A percentile compares a stretch with the other conserved stretches of the same genome.
phyloP scores from a whole-genome alignment of 2,113 vertebrate genomes.

The Strix aluco region DNA sequence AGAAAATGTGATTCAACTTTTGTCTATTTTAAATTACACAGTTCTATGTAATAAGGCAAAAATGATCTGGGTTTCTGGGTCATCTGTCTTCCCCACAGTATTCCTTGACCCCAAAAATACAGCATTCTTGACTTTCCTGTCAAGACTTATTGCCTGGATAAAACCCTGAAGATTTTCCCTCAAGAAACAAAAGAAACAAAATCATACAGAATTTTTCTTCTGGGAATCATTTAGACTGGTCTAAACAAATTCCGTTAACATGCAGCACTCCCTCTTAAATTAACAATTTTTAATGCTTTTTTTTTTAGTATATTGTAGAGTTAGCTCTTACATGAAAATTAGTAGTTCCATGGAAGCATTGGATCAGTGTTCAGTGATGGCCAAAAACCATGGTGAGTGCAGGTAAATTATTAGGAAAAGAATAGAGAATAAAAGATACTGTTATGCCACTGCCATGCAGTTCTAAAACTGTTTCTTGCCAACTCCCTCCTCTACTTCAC shows the following conservation, averaged over 20 bases:
- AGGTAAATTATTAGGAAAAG: background rate
- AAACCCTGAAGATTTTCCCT: background rate
- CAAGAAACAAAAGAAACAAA: background rate
- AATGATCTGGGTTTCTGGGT: background rate
- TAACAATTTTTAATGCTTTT: background rate
- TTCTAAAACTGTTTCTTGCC: background rate
- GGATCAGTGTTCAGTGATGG: background rate
- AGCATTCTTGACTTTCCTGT: background rate
- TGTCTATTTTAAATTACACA: background rate
- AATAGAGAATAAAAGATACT: background rate
- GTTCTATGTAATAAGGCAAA: background rate
- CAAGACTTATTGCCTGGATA: background rate
- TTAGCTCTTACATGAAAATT: background rate
- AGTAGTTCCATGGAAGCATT: background rate
- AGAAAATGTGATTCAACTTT: background rate
- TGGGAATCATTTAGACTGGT: background rate
- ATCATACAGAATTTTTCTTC: accelerated
- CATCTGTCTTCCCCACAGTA: background rate
- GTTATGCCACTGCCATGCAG: background rate
- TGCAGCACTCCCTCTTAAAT: background rate
- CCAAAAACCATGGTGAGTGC: background rate
- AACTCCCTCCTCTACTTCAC: background rate
- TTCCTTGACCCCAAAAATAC: background rate
- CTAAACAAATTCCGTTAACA: background rate
- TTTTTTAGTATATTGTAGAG: background rate